Conservation (phyloP, 2,797 vertebrate species). For the Ceryle rudis region DNA sequence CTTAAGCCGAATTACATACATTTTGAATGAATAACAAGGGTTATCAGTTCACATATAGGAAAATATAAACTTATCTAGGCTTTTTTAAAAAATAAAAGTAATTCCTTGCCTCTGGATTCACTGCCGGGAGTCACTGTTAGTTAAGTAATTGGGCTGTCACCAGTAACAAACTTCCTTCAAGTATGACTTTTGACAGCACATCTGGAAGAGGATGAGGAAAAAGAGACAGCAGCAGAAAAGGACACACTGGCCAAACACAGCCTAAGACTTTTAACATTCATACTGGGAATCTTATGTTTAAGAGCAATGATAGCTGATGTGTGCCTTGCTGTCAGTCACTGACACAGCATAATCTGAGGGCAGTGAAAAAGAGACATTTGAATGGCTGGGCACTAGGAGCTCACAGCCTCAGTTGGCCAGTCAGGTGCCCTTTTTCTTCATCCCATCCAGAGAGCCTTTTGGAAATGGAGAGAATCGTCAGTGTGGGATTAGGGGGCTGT, state of each 20-base stretch:
- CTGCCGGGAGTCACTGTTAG: not conserved
- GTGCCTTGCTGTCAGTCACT: not conserved
- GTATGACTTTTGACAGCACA: not conserved
- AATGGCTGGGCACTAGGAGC: rapidly evolving
- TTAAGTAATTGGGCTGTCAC: not conserved
- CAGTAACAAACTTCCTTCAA: not conserved
- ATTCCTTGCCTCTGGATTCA: not conserved
- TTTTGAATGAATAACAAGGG: slow-evolving; percentile 41
- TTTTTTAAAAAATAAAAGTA: not conserved
- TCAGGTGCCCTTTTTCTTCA: not conserved
- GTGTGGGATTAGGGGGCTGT: not conserved
- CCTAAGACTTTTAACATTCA: not conserved
- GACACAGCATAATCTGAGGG: not conserved
- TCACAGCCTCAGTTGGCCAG: not conserved
- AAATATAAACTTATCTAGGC: slow-evolving; percentile 16
- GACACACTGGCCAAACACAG: not conserved
- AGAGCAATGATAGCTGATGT: not conserved
- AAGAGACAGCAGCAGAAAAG: not conserved
- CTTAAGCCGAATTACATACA: not conserved
- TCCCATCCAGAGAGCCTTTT: not conserved
- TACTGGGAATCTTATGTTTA: not conserved
- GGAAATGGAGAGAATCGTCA: not conserved
- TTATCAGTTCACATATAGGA: not conserved
- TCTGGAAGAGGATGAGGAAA: not conserved
- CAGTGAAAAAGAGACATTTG: rapidly evolving